phyloP scores from a whole-genome alignment of 1,140 invertebrate species.

The Planococcus citri region DNA sequence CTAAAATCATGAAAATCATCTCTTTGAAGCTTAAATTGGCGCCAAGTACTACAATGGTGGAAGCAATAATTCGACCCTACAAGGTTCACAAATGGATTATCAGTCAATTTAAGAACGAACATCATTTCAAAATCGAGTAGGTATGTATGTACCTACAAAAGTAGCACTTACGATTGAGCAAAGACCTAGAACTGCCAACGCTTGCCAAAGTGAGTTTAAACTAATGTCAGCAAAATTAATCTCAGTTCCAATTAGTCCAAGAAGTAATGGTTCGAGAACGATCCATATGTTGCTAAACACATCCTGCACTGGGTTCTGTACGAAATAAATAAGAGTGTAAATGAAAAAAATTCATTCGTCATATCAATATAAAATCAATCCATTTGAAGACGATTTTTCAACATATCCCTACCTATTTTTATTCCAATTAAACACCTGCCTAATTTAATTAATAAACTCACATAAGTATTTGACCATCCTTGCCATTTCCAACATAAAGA shows the following conservation, averaged over 20 bases:
- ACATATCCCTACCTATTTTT: no score
- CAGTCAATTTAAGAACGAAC: no score
- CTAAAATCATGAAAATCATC: constrained; percentile 51
- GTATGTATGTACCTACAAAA: no score
- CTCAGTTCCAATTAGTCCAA: constrained; percentile 55
- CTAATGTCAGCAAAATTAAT: constrained; percentile 32
- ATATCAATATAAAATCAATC: no score
- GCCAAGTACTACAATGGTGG: constrained; percentile 44
- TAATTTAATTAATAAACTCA: no score
- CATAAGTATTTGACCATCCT: constrained; percentile 25
- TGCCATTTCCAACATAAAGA: constrained; percentile 37
- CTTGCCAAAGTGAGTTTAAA: neutral
- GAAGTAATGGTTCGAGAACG: constrained; percentile 53
- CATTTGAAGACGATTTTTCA: no score
- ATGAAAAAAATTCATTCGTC: no score
- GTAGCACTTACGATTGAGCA: constrained; percentile 21
- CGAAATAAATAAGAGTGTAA: no score
- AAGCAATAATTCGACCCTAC: constrained; percentile 42
- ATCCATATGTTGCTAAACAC: constrained; percentile 37
- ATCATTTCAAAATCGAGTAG: no score
- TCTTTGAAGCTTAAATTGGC: constrained; percentile 49
- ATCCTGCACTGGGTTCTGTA: constrained; percentile 33
- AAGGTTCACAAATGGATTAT: constrained; percentile 24
- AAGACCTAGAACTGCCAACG: neutral
- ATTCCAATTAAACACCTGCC: no score